Conservation (phyloP, 2,797 vertebrate genomes). For the Bradypodion pumilum region DNA sequence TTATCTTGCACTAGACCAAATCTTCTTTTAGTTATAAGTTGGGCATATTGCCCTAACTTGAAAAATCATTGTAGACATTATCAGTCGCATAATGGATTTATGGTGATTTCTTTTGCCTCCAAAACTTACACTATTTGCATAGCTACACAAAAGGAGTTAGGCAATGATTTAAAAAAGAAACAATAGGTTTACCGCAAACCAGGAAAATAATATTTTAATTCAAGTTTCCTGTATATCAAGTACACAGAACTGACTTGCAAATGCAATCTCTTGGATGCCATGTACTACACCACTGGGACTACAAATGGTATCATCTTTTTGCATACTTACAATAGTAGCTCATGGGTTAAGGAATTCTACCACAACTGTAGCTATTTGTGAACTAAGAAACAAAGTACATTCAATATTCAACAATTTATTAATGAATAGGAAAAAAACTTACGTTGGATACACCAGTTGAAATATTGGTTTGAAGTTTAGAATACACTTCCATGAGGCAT, state of each 20-base stretch:
- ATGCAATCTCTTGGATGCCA: not conserved
- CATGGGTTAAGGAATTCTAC: not conserved
- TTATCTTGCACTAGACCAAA: not conserved
- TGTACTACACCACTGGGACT: not conserved
- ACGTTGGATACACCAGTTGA: slow-evolving; percentile 92
- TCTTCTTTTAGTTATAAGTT: too few relatives aligned
- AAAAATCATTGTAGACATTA: not conserved
- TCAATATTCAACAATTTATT: not conserved
- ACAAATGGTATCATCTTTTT: not conserved
- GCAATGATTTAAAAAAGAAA: not conserved
- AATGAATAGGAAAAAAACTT: slow-evolving; percentile 24
- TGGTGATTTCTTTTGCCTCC: too few relatives aligned
- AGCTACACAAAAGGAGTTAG: too few relatives aligned
- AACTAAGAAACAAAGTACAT: not conserved
- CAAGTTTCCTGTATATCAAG: not conserved
- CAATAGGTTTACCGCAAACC: not conserved
- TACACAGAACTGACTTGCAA: not conserved
- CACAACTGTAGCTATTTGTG: not conserved
- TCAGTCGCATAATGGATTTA: too few relatives aligned
- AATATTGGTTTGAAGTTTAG: slow-evolving; percentile 85
- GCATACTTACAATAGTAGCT: not conserved
- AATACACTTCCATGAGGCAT: slow-evolving; percentile 83
- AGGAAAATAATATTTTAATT: not conserved
- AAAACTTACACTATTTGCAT: too few relatives aligned
- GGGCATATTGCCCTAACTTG: not conserved